Evolutionary conservation across 2,797 vertebrate genomes (phyloP), one percentile per base, ranked within the genome.

Genomic region (Botia almorhae): DNA sequence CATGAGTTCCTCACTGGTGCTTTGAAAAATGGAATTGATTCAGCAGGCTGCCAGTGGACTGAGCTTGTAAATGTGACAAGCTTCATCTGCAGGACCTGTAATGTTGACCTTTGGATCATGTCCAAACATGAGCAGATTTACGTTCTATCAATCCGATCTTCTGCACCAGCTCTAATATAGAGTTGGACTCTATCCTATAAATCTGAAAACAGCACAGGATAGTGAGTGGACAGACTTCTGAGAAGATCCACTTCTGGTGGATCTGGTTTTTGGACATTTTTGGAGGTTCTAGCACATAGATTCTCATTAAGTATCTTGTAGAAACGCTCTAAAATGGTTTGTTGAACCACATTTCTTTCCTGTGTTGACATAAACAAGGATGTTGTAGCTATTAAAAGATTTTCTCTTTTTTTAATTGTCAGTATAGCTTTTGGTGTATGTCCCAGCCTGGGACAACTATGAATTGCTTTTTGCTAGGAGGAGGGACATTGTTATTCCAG

Each of bases 111-210:
- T 85, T 89, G 90, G 87, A 88, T 83, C 80, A 79, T 81, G 83
- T 86, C 87, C 90, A 90, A 88, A 88, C 89, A 90, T 46, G 84
- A 89, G 74, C 86, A 87, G 87, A 91, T 92, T 92, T 89, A 87
- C 88, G 85, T 80, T 81, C 84, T 78, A 87, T 85, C 84, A 74
- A 75, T 83, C 83, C 79, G 84, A 91, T 91, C 87, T 90, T 77
- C 80, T 17, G 26, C 21, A 65, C 33, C 55, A 39, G 23, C 78
- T 88, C 33, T 48, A 63, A 83, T 55, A 55, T 63, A 70, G 71
- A 79, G 33, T 71, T 83, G 76, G 72, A 83, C n/a, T 12, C 17
- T 13, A 1, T 83, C 78, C 71, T 64, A 69, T 63, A 78, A 69
- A 36, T 21, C 17, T 29, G 50, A 82, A 69, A 50, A 64, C 58